phyloP scores from a whole-genome alignment of 1,140 invertebrate species.

The Apis florea region DNA sequence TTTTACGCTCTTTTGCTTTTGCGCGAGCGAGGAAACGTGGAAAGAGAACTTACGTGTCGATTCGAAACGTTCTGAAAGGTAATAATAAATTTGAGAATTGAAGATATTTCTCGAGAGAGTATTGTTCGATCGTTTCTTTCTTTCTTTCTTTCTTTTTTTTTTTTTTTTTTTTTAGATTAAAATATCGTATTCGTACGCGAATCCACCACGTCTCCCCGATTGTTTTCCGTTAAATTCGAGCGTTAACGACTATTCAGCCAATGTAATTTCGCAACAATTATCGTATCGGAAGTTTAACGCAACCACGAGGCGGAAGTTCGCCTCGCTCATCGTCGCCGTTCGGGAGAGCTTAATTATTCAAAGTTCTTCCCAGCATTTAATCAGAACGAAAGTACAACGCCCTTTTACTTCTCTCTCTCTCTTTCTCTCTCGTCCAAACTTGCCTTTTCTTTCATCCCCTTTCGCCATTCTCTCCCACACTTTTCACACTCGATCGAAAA shows the following conservation, averaged over 20 bases:
- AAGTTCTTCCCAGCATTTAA: slow-evolving; percentile 32
- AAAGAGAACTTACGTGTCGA: too few relatives aligned
- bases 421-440: background rate
- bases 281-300: slow-evolving; percentile 5
- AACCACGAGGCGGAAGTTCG: slow-evolving; percentile 1
- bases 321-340: slow-evolving; percentile 14
- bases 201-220: background rate
- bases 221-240: slow-evolving; percentile 5
- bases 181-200: too few relatives aligned
- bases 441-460: background rate
- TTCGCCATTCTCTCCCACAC: too few relatives aligned
- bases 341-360: slow-evolving; percentile 28
- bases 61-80: too few relatives aligned
- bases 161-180: too few relatives aligned
- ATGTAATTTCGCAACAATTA: slow-evolving; percentile 40
- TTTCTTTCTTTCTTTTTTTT: too few relatives aligned
- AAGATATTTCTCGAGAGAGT: too few relatives aligned
- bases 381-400: slow-evolving; percentile 20
- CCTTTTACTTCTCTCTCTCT: background rate
- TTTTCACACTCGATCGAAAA: slow-evolving; percentile 39
- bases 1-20: too few relatives aligned
- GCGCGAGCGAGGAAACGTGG: too few relatives aligned
- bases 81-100: too few relatives aligned
- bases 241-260: slow-evolving; percentile 9
- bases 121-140: too few relatives aligned